phyloP scores from a whole-genome alignment of 2,797 vertebrate species.

The Urophycis tenuis region DNA sequence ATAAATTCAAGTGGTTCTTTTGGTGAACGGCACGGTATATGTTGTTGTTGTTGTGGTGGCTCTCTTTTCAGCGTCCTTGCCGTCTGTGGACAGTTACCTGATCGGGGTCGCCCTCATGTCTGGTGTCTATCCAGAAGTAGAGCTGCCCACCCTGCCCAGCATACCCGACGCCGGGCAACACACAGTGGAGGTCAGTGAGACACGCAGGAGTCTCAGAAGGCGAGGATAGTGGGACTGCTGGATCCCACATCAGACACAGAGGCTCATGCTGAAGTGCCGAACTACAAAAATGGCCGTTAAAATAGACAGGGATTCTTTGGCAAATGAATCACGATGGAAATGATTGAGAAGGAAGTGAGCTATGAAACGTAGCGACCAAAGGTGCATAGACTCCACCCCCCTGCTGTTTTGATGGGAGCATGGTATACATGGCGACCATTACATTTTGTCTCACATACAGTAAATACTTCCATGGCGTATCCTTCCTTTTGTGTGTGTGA shows the following conservation, averaged over 20 bases:
- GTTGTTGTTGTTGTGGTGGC: background rate
- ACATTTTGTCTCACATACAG: background rate
- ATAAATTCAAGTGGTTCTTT: background rate
- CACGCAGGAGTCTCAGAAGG: background rate
- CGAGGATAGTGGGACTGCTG: too few species aligned
- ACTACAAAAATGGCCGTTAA: background rate
- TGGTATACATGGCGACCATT: background rate
- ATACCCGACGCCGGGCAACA: slow-evolving; percentile 47
- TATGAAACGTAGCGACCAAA: background rate
- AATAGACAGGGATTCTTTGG: background rate
- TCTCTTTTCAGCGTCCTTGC: slow-evolving; percentile 53
- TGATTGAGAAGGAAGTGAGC: background rate
- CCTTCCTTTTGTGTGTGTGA: background rate
- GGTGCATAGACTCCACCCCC: background rate
- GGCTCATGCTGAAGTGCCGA: too few species aligned
- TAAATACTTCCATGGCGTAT: background rate
- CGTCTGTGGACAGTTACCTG: slow-evolving; percentile 58
- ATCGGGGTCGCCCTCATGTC: slow-evolving; percentile 67
- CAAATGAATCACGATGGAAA: background rate
- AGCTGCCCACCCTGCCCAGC: slow-evolving; percentile 33
- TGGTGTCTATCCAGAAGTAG: slow-evolving; percentile 41
- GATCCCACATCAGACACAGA: background rate
- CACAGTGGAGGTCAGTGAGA: slow-evolving; percentile 62
- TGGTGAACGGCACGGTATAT: background rate
- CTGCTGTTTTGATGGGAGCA: background rate